Base-by-base conservation (phyloP, 23 tunicate genomes). In the Diplosoma virens region DNA sequence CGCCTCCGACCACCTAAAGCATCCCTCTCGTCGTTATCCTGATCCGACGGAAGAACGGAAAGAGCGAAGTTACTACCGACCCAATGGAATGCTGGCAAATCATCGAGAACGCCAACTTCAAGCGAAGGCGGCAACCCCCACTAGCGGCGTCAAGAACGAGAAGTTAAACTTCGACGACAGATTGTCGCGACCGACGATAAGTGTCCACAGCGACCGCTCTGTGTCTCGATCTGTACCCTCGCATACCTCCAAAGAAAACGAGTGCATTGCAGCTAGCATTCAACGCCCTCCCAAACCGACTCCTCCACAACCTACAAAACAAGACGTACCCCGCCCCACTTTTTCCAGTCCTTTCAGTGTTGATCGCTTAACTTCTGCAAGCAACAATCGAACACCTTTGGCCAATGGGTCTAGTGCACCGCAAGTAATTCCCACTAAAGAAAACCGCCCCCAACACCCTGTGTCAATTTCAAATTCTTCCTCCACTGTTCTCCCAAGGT, bases 31-130 rank as follows among this genome's bases (percentile, higher is more conserved):
- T 20, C 33, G 27, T 30, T 26, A 31, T 2, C 30, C 3, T 14
- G 29, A 26, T 25, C 20, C 29, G 4, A 14, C 1, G 1, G 22
- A 32, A 28, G 14, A 11, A 27, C 68, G 34, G 63, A 47, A 29
- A 68, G 66, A 37, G 79, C 36, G 67, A 21, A 37, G 59, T 7
- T 86, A 86, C 31, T 86, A 86, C 59, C 79, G 92, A 60, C 92
- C 92, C 37, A 32, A 32, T 30, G 67, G 80, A 1, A 66, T 86
- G 81, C 73, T 86, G 4, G 92, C 78, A 0, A 5, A 76, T 17
- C 55, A 46, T 33, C 30, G 79, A 7, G 81, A 74, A 20, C 22
- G 22, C 20, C 78, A 72, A 36, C 78, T 9, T 25, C 59, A 67
- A 17, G 52, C 50, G 5, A 61, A 61, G 35, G 35, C 69, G 35